These are phyloP conservation scores for Falco concolor DNA, from an alignment of 2,797 vertebrate genomes.

Conservation along the genomic window DNA sequence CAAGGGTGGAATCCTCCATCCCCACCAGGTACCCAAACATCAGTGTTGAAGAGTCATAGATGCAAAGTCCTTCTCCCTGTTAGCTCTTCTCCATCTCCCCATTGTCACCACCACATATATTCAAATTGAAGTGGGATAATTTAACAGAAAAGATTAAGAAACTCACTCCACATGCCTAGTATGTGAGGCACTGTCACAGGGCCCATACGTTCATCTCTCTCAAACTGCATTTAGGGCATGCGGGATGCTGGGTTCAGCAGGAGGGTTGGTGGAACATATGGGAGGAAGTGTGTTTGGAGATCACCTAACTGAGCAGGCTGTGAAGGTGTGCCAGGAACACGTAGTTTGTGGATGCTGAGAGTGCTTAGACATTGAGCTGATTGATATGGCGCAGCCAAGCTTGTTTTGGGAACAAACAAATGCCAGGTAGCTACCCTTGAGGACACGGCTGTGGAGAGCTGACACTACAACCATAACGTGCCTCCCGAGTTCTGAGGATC, in stretches of 20 bases:
- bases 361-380: not conserved
- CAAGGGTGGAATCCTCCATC: not conserved
- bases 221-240: not conserved
- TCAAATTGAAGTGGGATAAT: not conserved
- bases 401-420: not conserved
- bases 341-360: not conserved
- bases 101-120: not conserved
- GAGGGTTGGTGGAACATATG: not conserved
- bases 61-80: not conserved
- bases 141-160: not conserved
- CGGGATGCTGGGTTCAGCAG: not conserved
- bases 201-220: not conserved
- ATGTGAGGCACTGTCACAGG: not conserved
- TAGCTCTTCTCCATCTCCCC: not conserved
- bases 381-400: not conserved
- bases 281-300: not conserved
- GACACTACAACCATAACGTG: rapidly evolving
- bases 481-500: not conserved
- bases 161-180: not conserved
- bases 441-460: not conserved
- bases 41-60: not conserved
- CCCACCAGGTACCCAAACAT: not conserved
- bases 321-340: not conserved
- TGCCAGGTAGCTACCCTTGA: not conserved
- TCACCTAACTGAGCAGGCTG: not conserved